These are phyloP conservation scores for Metellina segmentata DNA, from an alignment of 2,888 invertebrate species.

Conservation along the genomic window DNA sequence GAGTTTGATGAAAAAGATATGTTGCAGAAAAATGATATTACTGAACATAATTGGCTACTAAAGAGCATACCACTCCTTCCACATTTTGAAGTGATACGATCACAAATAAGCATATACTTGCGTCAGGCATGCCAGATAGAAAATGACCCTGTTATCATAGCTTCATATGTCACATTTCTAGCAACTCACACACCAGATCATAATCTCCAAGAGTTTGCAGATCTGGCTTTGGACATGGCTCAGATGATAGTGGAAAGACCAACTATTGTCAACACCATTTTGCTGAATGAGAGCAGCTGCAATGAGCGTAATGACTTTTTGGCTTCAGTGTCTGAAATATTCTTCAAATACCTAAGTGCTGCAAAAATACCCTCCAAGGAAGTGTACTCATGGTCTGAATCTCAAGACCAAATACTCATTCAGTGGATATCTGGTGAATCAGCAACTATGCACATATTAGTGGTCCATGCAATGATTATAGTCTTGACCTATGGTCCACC, in stretches of 20 bases:
- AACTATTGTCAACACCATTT: slow-evolving; percentile 90
- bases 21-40: slow-evolving; percentile 80
- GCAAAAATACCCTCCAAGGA: slow-evolving; percentile 85
- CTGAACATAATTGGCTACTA: slow-evolving; percentile 81
- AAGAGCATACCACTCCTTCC: slow-evolving; percentile 86
- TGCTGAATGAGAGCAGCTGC: slow-evolving; percentile 83
- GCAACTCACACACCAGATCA: slow-evolving; percentile 87
- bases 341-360: slow-evolving; percentile 81
- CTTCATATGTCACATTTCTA: slow-evolving; percentile 92
- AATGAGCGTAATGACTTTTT: slow-evolving; percentile 78
- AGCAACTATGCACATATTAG: slow-evolving; percentile 87
- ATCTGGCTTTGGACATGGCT: slow-evolving; percentile 88
- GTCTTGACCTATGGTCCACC: slow-evolving; percentile 85
- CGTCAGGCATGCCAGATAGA: slow-evolving; percentile 86
- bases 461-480: slow-evolving; percentile 92
- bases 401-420: slow-evolving; percentile 88
- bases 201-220: slow-evolving; percentile 86
- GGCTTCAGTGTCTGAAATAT: slow-evolving; percentile 80
- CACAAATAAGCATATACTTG: slow-evolving; percentile 83
- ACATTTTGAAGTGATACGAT: slow-evolving; percentile 85
- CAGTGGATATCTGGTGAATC: slow-evolving; percentile 89
- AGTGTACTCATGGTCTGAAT: slow-evolving; percentile 84
- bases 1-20: slow-evolving; percentile 76
- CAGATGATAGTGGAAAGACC: slow-evolving; percentile 95
- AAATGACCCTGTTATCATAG: slow-evolving; percentile 90